Percentiles rank a stretch among this genome's conserved stretches.
These are phyloP conservation scores for Parnassius smintheus DNA, from an alignment of 2,888 invertebrate species.

Conservation along the genomic window DNA sequence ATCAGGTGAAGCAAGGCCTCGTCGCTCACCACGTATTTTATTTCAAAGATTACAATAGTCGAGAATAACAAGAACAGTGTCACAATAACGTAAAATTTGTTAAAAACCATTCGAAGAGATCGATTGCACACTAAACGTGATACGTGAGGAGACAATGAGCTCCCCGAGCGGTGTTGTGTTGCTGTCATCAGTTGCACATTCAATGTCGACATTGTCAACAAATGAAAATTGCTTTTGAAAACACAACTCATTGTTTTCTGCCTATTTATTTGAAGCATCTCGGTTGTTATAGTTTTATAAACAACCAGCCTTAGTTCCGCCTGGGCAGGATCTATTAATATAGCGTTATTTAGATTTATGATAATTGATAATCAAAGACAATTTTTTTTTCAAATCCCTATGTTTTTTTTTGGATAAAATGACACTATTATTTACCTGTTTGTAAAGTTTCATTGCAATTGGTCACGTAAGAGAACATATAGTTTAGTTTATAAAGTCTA, in stretches of 20 bases:
- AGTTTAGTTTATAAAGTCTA: too few species aligned
- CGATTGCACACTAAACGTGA: conserved; percentile 11
- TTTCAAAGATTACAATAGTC: conserved; percentile 8
- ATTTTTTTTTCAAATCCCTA: too few species aligned
- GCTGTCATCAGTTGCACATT: background rate
- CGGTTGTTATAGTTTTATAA: background rate
- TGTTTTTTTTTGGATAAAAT: too few species aligned
- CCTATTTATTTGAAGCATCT: background rate
- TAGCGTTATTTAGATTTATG: too few species aligned
- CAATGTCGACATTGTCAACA: conserved; percentile 8
- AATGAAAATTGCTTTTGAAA: background rate
- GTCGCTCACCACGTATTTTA: conserved; percentile 2
- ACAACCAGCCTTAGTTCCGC: too few species aligned
- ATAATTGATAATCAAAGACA: too few species aligned
- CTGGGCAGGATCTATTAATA: too few species aligned
- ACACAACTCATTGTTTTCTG: conserved; percentile 6
- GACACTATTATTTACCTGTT: too few species aligned
- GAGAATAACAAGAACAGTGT: conserved; percentile 11
- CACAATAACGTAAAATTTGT: conserved; percentile 7
- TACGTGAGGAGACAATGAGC: conserved; percentile 6
- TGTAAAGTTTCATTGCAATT: too few species aligned
- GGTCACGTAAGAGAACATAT: too few species aligned
- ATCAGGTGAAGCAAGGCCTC: conserved; percentile 1
- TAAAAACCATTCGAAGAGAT: background rate
- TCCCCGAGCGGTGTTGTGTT: conserved; percentile 1